These are phyloP conservation scores for Chloropsis hardwickii DNA, from an alignment of 2,113 vertebrate genomes.

Conservation along the genomic window DNA sequence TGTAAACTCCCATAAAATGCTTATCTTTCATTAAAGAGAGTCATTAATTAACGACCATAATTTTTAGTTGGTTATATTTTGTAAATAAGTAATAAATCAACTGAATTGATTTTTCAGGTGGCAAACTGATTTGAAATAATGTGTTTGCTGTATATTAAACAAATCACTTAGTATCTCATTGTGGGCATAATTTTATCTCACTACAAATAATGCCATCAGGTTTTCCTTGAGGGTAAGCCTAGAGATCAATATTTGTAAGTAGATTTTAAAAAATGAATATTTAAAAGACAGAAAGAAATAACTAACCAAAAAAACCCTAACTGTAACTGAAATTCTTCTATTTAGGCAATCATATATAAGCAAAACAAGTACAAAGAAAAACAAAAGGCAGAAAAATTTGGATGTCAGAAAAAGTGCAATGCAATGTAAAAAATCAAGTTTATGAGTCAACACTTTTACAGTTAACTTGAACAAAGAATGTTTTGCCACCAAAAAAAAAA, in stretches of 20 bases:
- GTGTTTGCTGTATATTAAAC: neutral
- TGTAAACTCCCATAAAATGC: neutral
- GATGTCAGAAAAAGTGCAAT: neutral
- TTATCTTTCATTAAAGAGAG: neutral
- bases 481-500: neutral
- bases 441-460: conserved; percentile 2
- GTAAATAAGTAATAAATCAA: neutral
- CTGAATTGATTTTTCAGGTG: neutral
- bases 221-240: neutral
- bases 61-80: neutral
- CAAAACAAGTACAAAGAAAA: neutral
- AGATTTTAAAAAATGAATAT: neutral
- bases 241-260: neutral
- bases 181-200: neutral
- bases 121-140: neutral
- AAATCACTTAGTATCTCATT: neutral
- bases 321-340: neutral
- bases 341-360: neutral
- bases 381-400: neutral
- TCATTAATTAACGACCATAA: neutral
- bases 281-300: neutral
- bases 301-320: neutral
- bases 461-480: neutral
- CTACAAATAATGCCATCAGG: neutral
- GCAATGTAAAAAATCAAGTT: neutral